Evolutionary conservation across 2,797 vertebrate genomes (phyloP), one percentile per base, ranked within the genome.

Genomic region (Sternarchorhynchus goeldii): DNA sequence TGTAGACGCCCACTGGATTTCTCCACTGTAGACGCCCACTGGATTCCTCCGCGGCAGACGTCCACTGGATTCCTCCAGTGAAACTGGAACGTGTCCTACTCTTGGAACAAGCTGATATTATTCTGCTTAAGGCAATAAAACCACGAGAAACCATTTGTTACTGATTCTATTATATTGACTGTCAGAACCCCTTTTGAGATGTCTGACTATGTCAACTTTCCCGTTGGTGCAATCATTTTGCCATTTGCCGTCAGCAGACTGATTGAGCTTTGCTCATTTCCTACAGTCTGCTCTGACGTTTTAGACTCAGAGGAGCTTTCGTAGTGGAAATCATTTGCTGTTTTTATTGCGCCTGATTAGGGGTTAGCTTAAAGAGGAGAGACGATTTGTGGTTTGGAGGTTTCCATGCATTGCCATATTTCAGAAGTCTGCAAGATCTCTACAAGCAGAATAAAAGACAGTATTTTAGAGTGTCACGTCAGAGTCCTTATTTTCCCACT

Each of bases 261-360:
- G 66, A 79, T 79, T 72, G 62, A 65, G 58, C 39, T 36, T 70
- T 63, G 72, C 62, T 73, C 32, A 59, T 77, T 82, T 82, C 77
- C 80, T 82, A 60, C 67, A 32, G 75, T 78, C 58, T 39, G 36
- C 29, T 39, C 41, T 60, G 74, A 41, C 25, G 62, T 58, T 67
- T 84, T 75, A 67, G 62, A 76, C 73, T 69, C 65, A n/a, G 67
- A 50, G 21, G 73, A 73, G 76, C 68, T 70, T 75, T 73, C 53
- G 45, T 72, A 74, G 65, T 69, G 77, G 56, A 75, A 82, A 65
- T 74, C 66, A 39, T 14, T 73, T 64, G 65, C 21, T 55, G 34
- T 31, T 77, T 77, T 82, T 72, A 74, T 79, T 59, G 36, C 16
- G 57, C 72, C 56, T 77, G 75, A 79, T 84, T 77, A 77, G 64